Base-by-base conservation (phyloP, 2,113 vertebrate species). In the Archocentrus centrarchus region DNA sequence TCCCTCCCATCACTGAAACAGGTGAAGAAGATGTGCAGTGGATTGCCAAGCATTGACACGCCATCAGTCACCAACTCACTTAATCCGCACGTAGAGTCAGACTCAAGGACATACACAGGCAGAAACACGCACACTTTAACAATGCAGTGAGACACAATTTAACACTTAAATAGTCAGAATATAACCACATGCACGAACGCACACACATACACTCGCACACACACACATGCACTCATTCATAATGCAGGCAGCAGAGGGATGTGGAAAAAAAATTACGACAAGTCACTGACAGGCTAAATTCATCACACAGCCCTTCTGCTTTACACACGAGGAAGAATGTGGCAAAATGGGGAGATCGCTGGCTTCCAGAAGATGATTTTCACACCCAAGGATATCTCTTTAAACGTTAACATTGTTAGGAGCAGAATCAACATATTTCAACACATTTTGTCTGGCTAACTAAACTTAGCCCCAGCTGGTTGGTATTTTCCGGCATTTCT, bases 11-110 rank as follows among this genome's bases (percentile, higher is more conserved):
- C 86, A 81, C 79, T 92, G 82, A 87, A 75, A 80, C 82, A 30
- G 60, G 59, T 84, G 53, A 50, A 70, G 85, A 87, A 86, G 89
- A 91, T 88, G 80, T 79, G 80, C 75, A 20, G 82, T 44, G 80
- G 86, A 86, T 83, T 80, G 88, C 82, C 86, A 61, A 84, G 86
- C 86, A 76, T 81, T 73, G 80, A 81, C 86, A 70, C 13, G 27
- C 64, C 75, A 86, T 92, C 89, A 88, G 62, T 89, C 90, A 86
- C 50, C 89, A 66, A 39, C 73, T 76, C 73, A 82, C 91, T 89
- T 63, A 81, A 92, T 93, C 86, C 27, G 2, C 64, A 84, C 24
- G 9, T 82, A 17, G 11, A 89, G 59, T 80, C 55, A 81, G 80
- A 70, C n/a, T 83, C 80, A 90, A 89, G 85, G 77, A 87, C 87